Base-by-base conservation (phyloP, 2,113 vertebrate species). In the Sturnus vulgaris region DNA sequence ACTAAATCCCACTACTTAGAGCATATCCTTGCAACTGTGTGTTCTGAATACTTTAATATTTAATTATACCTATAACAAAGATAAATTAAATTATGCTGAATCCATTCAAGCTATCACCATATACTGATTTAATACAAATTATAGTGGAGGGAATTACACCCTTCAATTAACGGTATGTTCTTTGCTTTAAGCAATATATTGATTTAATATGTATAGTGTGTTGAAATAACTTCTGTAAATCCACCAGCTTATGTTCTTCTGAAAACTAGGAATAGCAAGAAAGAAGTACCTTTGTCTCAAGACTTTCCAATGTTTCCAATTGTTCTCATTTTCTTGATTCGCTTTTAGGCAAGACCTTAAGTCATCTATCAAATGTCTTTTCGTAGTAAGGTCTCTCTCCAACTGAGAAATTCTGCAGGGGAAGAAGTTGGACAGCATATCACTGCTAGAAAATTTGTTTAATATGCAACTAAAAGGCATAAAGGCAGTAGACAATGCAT, bases 321-420 rank as follows among this genome's bases (percentile, higher is more conserved):
- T n/a, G n/a, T 98, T 98, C 91, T 98, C 98, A 86, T 98, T 98
- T 96, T 99, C 99, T 96, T 98, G 98, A 96, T 98, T 96, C 86
- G 98, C 79, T 98, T 99, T 99, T 85, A 99, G 96, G 92, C 92
- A 97, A 35, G 98, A 98, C 93, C 96, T 98, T 96, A 99, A 97
- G 84, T 99, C 98, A 77, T 99, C 98, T 96, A 99, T 98, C 81
- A 99, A 97, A 96, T 98, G 98, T 94, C 98, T 98, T 97, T 99
- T 99, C 98, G 98, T 99, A 86, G n/a, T 97, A 92, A 98, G 84
- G 57, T 99, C 98, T 56, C 98, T 98, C 93, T 99, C 98, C 80
- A 98, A 70, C 71, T 97, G 98, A 95, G 97, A 98, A 60, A 97
- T 65, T 97, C 99, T 99, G 85, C 40, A 95, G 68, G 3, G 64